Evolutionary conservation across 2,113 vertebrate genomes (phyloP).

Genomic region (Labeo rohita): DNA sequence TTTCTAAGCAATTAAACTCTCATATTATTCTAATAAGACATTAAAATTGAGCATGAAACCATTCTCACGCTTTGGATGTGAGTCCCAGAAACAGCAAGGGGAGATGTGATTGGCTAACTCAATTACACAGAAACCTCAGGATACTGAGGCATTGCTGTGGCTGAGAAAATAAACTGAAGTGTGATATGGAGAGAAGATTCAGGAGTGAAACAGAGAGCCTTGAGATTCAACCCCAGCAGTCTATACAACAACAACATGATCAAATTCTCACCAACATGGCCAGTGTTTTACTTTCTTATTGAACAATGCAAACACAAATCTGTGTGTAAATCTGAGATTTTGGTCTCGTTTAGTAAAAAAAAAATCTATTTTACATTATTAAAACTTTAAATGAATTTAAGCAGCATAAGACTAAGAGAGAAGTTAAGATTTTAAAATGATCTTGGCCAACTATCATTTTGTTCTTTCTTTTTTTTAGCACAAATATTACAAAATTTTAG

Average conservation of each 20-base stretch:
- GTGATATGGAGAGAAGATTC: conserved; percentile 2
- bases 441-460: too few species aligned
- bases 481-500: too few species aligned
- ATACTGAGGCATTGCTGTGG: neutral
- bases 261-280: neutral
- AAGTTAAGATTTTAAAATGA: neutral
- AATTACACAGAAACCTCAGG: conserved; percentile 24
- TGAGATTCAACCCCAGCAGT: conserved; percentile 19
- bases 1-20: neutral
- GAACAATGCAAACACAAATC: conserved; percentile 14
- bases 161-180: conserved; percentile 25
- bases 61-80: conserved; percentile 13
- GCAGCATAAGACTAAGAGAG: neutral
- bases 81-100: conserved; percentile 6
- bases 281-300: neutral
- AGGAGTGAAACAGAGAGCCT: conserved; percentile 3
- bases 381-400: neutral
- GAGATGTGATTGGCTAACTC: conserved; percentile 31
- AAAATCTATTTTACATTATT: neutral
- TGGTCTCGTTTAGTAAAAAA: neutral
- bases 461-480: too few species aligned
- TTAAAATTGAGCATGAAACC: neutral
- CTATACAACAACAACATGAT: conserved; percentile 13
- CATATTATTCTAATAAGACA: neutral
- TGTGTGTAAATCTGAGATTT: neutral